Evolutionary conservation across 1,140 invertebrate species (phyloP).

Genomic region (Zophobas morio): DNA sequence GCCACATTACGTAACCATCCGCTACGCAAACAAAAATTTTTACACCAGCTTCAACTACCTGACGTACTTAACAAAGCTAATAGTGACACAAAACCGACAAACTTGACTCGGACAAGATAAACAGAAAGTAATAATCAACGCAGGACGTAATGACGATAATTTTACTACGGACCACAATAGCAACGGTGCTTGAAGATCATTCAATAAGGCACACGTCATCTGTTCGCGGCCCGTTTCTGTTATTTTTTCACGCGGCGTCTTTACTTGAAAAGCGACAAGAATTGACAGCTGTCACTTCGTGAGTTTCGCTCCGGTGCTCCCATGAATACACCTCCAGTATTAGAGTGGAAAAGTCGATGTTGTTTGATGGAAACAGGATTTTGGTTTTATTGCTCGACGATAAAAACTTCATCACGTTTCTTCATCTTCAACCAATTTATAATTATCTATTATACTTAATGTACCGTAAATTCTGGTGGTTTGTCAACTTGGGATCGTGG

Average conservation of each 20-base stretch:
- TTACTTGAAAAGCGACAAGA: conserved; percentile 39
- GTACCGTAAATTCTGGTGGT: conserved; percentile 30
- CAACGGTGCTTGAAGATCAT: conserved; percentile 25
- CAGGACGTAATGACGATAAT: conserved; percentile 28
- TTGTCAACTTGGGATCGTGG: not conserved
- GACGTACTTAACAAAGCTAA: conserved; percentile 36
- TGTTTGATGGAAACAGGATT: conserved; percentile 43
- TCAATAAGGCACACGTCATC: conserved; percentile 41
- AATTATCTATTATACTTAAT: conserved; percentile 35
- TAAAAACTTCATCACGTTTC: conserved; percentile 40
- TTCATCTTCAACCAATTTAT: conserved; percentile 24
- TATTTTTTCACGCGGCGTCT: conserved; percentile 6
- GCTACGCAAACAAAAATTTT: conserved; percentile 14
- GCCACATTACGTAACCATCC: conserved; percentile 2
- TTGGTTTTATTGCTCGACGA: conserved; percentile 43
- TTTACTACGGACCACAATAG: conserved; percentile 17
- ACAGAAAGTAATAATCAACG: conserved; percentile 23
- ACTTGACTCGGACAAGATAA: conserved; percentile 30
- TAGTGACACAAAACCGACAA: conserved; percentile 11
- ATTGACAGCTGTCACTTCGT: conserved; percentile 55
- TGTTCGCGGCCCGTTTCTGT: conserved; percentile 16
- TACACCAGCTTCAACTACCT: conserved; percentile 13
- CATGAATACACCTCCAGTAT: conserved; percentile 40
- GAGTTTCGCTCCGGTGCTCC: conserved; percentile 48
- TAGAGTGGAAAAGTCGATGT: conserved; percentile 29